Evolutionary conservation across 1,140 invertebrate genomes (phyloP), one percentile per base, ranked within the genome.

Genomic region (Lasioglossum baleicum): DNA sequence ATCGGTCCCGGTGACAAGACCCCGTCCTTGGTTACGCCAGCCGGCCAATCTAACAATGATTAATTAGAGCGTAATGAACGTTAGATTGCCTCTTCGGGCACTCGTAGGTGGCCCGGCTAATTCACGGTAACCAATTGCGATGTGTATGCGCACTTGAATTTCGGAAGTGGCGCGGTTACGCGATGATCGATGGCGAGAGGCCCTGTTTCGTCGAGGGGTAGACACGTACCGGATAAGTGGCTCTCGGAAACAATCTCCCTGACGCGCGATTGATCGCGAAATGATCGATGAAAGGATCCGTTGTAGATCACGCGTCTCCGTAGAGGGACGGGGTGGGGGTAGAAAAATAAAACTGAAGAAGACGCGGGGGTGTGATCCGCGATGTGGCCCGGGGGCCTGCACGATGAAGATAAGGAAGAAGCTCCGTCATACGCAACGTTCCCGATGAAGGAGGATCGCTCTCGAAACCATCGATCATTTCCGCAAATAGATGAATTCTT

Each of bases 281-380:
- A 81, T 88, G 88, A 89, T 88, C 81, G 88, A 88, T 88, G 87
- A 83, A 89, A 87, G 79, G 64, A 63, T 51, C 51, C 44, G 44
- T 42, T 8, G 56, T 26, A 80, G 83, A 79, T 75, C 40, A 48
- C 75, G 48, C 64, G 63, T 71, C 42, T 51, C n/a, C n/a, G n/a
- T n/a, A n/a, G n/a, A n/a, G n/a, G n/a, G n/a, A n/a, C n/a, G n/a
- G n/a, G 10, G 10, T 26, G 26, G 26, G 26, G 0, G 26, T 26
- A 26, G 11, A 48, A 44, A 48, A 13, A 48, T 13, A 13, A 35
- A 35, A 35, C 35, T 0, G 44, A 13, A 63, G 66, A 72, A 78
- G 17, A 72, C 51, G 26, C 22, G 44, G 10, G 65, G 11, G 60
- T 61, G 61, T 35, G 31, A 71, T 51, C 42, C 40, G 56, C 69